Base-by-base conservation (phyloP, 1,140 invertebrate genomes). In the Drosophila bocqueti region DNA sequence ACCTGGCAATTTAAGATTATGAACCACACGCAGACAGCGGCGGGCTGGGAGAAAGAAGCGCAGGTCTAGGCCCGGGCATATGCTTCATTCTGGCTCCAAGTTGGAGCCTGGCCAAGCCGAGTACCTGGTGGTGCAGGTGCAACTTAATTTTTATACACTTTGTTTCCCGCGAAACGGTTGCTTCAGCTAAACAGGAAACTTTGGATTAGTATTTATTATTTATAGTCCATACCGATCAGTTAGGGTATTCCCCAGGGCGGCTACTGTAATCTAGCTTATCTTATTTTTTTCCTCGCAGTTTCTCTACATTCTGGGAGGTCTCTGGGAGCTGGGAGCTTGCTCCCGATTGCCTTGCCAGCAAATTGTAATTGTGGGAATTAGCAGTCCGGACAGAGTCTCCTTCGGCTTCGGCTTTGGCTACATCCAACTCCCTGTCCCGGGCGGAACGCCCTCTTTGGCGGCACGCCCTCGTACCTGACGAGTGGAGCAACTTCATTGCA, bases 291-390 rank as follows among this genome's bases (percentile, higher is more conserved):
- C 16, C 2, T 29, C 15, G 45, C 34, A 42, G 31, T 52, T 55
- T 38, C 40, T 21, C 36, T 43, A 26, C 34, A 26, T 34, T 57
- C 58, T 79, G 76, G 76, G 76, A 71, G 75, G 76, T 78, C 75
- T 73, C 15, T 21, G 52, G 50, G 55, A 62, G 74, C 47, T 63
- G 45, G 24, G 24, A 24, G 38, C 63, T 49, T 55, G 75, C 69
- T 82, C 83, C 81, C 86, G 83, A 87, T 87, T 87, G 83, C 83
- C 38, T 83, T 87, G 83, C 83, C 84, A 87, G 83, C 84, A 87
- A 87, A 87, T 87, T 87, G 83, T 87, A 87, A 87, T 87, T 89
- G 83, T 89, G 84, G 84, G 84, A 83, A 87, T 89, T 87, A 87
- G 84, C 84, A 87, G 77, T 80, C 76, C 71, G 66, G 54, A 47